Conservation (phyloP, 2,888 invertebrate genomes). For the Metellina segmentata region DNA sequence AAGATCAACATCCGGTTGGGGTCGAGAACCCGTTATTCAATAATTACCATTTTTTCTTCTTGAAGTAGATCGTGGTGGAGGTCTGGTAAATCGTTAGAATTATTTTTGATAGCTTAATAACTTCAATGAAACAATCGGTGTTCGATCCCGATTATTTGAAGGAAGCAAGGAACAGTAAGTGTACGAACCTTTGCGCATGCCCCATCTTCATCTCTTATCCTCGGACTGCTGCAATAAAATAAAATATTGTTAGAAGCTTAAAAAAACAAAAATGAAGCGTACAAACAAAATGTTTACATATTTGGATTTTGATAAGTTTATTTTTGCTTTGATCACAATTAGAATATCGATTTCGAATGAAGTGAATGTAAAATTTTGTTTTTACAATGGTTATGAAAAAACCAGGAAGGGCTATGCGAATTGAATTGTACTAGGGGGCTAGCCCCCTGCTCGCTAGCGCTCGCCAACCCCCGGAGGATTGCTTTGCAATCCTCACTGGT, state of each 20-base stretch:
- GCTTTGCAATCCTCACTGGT: too few species aligned
- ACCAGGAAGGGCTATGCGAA: neutral
- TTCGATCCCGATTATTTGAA: neutral
- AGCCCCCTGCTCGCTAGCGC: too few species aligned
- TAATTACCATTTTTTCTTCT: neutral
- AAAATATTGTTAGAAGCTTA: neutral
- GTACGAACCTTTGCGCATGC: conserved; percentile 7
- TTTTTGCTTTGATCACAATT: too few species aligned
- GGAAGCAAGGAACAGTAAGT: neutral
- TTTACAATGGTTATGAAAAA: neutral
- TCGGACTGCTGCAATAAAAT: conserved; percentile 50
- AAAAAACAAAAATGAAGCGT: too few species aligned
- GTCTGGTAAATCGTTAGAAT: neutral
- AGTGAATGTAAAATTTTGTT: neutral
- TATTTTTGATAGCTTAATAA: neutral
- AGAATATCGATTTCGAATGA: too few species aligned
- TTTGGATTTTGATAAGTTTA: too few species aligned
- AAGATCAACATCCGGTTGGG: neutral
- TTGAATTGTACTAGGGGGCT: too few species aligned
- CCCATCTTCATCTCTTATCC: conserved; percentile 69
- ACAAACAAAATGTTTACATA: too few species aligned
- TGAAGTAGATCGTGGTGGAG: neutral
- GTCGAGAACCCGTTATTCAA: neutral
- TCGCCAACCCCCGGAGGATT: too few species aligned
- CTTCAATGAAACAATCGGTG: neutral